These are phyloP conservation scores for Drosophila pandora DNA, from an alignment of 1,140 invertebrate species.

Conservation along the genomic window DNA sequence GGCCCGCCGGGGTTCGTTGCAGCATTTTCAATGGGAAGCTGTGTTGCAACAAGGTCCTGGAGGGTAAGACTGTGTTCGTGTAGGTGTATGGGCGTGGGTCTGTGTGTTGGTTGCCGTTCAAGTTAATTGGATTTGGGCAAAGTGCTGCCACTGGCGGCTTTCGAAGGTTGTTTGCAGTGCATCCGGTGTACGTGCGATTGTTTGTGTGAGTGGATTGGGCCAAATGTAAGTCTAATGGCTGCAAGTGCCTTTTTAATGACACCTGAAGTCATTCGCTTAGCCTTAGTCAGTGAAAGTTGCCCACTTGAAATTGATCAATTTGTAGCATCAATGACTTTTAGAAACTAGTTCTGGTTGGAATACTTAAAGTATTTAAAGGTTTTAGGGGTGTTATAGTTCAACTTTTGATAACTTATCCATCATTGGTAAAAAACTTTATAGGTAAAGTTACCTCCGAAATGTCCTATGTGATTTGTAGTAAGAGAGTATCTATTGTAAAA, in stretches of 20 bases:
- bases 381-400: background rate
- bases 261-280: slow-evolving; percentile 54
- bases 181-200: slow-evolving; percentile 3
- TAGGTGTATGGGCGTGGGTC: slow-evolving; percentile 11
- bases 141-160: slow-evolving; percentile 65
- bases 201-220: slow-evolving; percentile 10
- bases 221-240: slow-evolving; percentile 64
- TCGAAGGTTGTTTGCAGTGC: slow-evolving; percentile 46
- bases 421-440: no score
- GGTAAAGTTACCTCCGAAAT: no score
- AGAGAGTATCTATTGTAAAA: no score
- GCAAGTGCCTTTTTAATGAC: slow-evolving; percentile 55
- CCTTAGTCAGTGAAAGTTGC: slow-evolving; percentile 31
- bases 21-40: slow-evolving; percentile 29
- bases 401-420: background rate
- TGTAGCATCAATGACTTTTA: slow-evolving; percentile 18
- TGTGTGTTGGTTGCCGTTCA: slow-evolving; percentile 63
- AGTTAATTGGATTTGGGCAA: slow-evolving; percentile 80
- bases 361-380: background rate
- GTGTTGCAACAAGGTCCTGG: slow-evolving; percentile 7
- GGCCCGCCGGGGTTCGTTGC: slow-evolving; percentile 39
- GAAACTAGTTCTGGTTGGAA: slow-evolving; percentile 22
- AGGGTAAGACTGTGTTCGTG: background rate
- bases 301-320: slow-evolving; percentile 2
- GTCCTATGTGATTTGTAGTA: no score